Evolutionary conservation across 2,888 invertebrate species (phyloP), one percentile per base, ranked within the genome.

Genomic region (Clanis bilineata): DNA sequence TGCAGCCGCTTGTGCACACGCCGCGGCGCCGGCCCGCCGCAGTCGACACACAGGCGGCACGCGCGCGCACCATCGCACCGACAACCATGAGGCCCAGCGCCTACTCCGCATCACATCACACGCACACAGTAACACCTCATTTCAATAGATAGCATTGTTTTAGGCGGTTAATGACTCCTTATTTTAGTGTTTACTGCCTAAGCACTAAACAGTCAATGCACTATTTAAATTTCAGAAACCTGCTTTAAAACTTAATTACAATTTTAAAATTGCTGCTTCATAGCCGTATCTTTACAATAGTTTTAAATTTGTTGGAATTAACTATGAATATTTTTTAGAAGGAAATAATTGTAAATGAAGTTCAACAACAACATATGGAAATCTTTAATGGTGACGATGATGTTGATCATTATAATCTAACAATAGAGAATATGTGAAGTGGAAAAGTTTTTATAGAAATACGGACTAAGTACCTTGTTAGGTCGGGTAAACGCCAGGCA

Each of bases 1-100:
- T 88, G 90, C 91, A 90, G 79, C 77, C 76, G 72, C 73, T 69
- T 84, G 83, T 84, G 86, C 88, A 83, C 80, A 77, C 84, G 74
- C 71, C 69, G 71, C 70, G 67, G 80, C 78, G 74, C 76, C 73
- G 72, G 74, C 76, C 73, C 76, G 69, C 69, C 73, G 71, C 74
- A 69, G 68, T 68, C 59, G 3, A 18, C 3, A 41, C 41, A 41
- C 5, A 18, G 41, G 18, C 41, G 18, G 15, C 25, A 56, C 56
- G 38, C 21, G 15, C 23, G 39, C 25, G 22, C n/a, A 23, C 39
- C 9, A n/a, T n/a, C n/a, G n/a, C n/a, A 28, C 32, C 32, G 12
- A 3, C 22, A n/a, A 32, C 3, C 28, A 12, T 9, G 22, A 3
- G 3, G 10, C 23, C 22, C 12, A 3, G 22, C 22, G 3, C 6